Evolutionary conservation across 2,797 vertebrate genomes (phyloP).

Genomic region (Eulemur albifrons): DNA sequence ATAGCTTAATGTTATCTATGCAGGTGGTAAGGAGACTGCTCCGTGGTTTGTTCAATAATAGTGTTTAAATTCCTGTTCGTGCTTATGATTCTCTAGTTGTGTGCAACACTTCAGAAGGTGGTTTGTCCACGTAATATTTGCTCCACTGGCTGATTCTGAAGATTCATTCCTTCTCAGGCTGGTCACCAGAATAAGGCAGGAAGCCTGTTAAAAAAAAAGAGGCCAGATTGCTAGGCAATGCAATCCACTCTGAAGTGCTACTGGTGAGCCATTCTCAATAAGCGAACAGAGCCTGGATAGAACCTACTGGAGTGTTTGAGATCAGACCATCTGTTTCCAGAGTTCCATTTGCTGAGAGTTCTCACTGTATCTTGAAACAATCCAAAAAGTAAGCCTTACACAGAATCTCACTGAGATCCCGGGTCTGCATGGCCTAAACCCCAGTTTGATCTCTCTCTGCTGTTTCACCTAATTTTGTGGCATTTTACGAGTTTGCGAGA

Average conservation of each 20-base stretch:
- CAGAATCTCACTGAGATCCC: neutral
- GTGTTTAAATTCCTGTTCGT: neutral
- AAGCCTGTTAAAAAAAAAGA: neutral
- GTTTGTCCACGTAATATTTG: neutral
- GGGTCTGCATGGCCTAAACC: neutral
- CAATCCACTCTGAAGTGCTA: neutral
- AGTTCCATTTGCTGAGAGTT: neutral
- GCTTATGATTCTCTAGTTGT: neutral
- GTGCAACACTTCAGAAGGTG: neutral
- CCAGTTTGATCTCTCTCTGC: neutral
- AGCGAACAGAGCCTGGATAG: neutral
- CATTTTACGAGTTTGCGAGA: neutral
- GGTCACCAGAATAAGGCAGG: neutral
- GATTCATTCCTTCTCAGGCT: neutral
- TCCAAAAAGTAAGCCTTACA: fast-evolving
- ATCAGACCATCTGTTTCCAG: too few species aligned
- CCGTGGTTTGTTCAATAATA: neutral
- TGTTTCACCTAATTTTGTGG: neutral
- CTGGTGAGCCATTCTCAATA: neutral
- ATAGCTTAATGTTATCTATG: neutral
- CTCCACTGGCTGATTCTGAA: neutral
- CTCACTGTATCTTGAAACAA: neutral
- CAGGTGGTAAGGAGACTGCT: fast-evolving
- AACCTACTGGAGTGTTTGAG: fast-evolving
- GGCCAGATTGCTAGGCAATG: neutral